These are phyloP conservation scores for Sarcophaga caerulescens DNA, from an alignment of 2,888 invertebrate genomes.

Conservation along the genomic window DNA sequence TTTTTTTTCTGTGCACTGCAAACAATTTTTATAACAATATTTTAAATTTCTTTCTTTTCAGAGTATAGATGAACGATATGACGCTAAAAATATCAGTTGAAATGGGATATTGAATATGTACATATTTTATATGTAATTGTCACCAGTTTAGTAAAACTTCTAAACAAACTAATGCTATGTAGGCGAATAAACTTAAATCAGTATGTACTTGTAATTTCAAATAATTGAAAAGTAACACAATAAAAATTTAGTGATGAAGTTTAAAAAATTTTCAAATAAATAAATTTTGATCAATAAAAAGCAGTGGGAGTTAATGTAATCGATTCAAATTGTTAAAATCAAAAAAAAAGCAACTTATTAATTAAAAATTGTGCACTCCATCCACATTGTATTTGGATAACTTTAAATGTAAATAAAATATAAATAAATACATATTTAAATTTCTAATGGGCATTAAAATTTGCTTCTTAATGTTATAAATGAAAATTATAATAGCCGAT, in stretches of 20 bases:
- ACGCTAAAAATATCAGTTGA: too few relatives aligned
- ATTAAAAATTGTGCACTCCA: background rate
- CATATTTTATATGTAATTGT: too few relatives aligned
- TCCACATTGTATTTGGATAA: background rate
- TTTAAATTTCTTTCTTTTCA: too few relatives aligned
- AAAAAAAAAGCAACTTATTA: background rate
- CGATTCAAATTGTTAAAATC: background rate
- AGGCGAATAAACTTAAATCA: too few relatives aligned
- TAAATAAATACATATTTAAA: background rate
- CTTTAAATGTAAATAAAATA: background rate
- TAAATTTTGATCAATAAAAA: background rate
- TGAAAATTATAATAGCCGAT: background rate
- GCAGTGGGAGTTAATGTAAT: background rate
- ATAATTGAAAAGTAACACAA: too few relatives aligned
- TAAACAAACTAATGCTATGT: too few relatives aligned
- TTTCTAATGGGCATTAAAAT: background rate
- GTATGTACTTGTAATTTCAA: too few relatives aligned
- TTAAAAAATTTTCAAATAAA: background rate
- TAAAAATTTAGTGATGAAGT: constrained; percentile 7
- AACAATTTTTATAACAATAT: too few relatives aligned
- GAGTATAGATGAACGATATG: too few relatives aligned
- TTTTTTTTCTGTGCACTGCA: too few relatives aligned
- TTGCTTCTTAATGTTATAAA: background rate
- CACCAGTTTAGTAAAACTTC: too few relatives aligned
- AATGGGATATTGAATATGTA: too few relatives aligned